Conservation (phyloP, 2,797 vertebrate species). For the Benthosema pterotum region DNA sequence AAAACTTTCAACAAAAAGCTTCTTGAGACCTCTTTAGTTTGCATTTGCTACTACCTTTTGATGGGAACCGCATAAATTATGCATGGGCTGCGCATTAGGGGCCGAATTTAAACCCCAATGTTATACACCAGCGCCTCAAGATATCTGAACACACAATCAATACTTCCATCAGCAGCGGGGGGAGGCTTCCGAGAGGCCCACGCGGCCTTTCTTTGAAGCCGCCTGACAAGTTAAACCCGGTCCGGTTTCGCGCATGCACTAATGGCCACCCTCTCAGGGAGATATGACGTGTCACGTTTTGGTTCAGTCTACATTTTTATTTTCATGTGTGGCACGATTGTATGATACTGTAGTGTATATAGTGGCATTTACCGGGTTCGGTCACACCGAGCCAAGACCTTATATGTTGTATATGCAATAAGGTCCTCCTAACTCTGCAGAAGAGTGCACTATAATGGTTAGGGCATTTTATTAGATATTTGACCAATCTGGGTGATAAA, state of each 20-base stretch:
- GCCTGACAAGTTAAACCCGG: slow-evolving; percentile 80
- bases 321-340: slow-evolving; percentile 57
- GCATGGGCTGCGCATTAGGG: slow-evolving; percentile 76
- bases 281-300: slow-evolving; percentile 57
- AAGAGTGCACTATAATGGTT: too few species aligned
- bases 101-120: slow-evolving; percentile 77
- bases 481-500: too few species aligned
- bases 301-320: slow-evolving; percentile 55
- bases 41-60: slow-evolving; percentile 76
- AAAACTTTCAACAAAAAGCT: slow-evolving; percentile 72
- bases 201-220: slow-evolving; percentile 79
- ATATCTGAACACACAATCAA: slow-evolving; percentile 83
- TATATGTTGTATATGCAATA: slow-evolving; percentile 17
- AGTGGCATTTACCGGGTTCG: slow-evolving; percentile 40
- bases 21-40: slow-evolving; percentile 72
- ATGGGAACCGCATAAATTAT: slow-evolving; percentile 82
- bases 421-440: too few species aligned
- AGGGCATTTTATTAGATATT: too few species aligned
- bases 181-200: slow-evolving; percentile 73
- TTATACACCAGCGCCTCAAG: slow-evolving; percentile 79
- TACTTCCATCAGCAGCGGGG: slow-evolving; percentile 80
- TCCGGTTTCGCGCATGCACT: slow-evolving; percentile 73
- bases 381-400: slow-evolving; percentile 37
- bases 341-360: too few species aligned
- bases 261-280: slow-evolving; percentile 72